Evolutionary conservation across 2,113 vertebrate genomes (phyloP), one percentile per base, ranked within the genome.

Genomic region (Capreolus pygargus): DNA sequence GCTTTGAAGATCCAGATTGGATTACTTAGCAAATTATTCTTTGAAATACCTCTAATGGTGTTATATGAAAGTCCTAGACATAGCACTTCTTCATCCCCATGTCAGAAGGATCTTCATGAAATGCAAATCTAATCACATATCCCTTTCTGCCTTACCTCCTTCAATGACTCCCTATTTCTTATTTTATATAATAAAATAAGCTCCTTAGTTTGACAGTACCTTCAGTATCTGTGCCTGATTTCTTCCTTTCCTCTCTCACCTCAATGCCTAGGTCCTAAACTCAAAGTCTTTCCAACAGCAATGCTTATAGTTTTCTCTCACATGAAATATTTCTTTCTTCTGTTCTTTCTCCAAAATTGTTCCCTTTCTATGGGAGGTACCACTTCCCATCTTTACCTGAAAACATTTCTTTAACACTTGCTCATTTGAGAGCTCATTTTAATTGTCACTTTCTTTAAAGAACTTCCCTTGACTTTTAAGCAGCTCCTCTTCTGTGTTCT

Each of bases 1-100:
- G 47, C 52, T 97, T 97, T 96, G 60, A 96, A 98, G 97, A 96
- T 93, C 23, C n/a, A 95, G 70, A 79, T 70, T 96, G 60, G 14
- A 76, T 97, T 95, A 95, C 17, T 87, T 93, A 91, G 52, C 45
- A 85, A 89, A 45, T 92, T 92, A 78, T 95, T 92, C 7, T 83
- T 89, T 89, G n/a, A 82, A 95, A 50, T 93, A 95, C 5, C 36
- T 92, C 70, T 94, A 95, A 93, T 78, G 6, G 8, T 81, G 8
- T 90, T 74, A 50, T 76, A 84, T 67, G 50, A 83, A 94, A 94
- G 16, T 89, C 14, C 23, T 94, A 89, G 84, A 89, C 47, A 60
- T 7, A 97, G 27, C 13, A 85, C 11, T 81, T 27, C 19, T 12
- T 4, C 25, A 86, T 17, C 16, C 15, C 2, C 30, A 36, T 57